Percentiles rank a stretch among this genome's conserved stretches.
phyloP scores from a whole-genome alignment of 2,113 vertebrate species.

The Dasyprocta punctata region DNA sequence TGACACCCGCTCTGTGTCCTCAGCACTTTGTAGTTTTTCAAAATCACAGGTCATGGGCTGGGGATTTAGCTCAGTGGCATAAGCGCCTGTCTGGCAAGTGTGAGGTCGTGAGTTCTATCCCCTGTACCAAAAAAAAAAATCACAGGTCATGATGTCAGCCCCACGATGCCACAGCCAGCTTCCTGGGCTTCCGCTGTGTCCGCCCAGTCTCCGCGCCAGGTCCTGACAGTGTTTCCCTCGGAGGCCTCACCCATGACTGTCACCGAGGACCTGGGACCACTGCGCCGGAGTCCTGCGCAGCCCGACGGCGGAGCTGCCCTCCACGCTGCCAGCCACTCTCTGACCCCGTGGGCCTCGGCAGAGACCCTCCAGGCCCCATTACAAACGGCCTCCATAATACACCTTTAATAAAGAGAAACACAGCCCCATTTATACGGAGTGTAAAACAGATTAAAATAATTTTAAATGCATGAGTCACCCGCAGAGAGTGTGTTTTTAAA shows the following conservation, averaged over 20 bases:
- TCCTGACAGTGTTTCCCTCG: not conserved
- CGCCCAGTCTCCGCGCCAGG: not conserved
- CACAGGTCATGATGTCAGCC: not conserved
- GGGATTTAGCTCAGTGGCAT: no score
- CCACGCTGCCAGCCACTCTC: not conserved
- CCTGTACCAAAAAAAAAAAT: no score
- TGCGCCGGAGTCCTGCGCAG: no score
- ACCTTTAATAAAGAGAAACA: conserved; percentile 72
- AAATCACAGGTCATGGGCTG: not conserved
- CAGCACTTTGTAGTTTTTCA: not conserved
- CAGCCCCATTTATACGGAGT: conserved; percentile 64
- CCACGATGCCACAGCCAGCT: not conserved
- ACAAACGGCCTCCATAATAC: conserved; percentile 55
- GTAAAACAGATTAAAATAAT: conserved; percentile 75
- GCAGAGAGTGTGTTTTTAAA: conserved; percentile 30
- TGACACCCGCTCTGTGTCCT: not conserved
- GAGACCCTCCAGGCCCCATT: conserved; percentile 4
- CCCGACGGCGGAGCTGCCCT: not conserved
- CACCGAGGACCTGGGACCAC: not conserved
- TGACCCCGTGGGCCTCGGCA: not conserved
- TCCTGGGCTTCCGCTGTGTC: not conserved
- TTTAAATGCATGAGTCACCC: conserved; percentile 73
- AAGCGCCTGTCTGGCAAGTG: no score
- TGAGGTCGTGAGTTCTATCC: no score
- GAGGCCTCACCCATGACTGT: not conserved